These are phyloP conservation scores for Drosophila conformis DNA, from an alignment of 2,888 invertebrate genomes.

Conservation along the genomic window DNA sequence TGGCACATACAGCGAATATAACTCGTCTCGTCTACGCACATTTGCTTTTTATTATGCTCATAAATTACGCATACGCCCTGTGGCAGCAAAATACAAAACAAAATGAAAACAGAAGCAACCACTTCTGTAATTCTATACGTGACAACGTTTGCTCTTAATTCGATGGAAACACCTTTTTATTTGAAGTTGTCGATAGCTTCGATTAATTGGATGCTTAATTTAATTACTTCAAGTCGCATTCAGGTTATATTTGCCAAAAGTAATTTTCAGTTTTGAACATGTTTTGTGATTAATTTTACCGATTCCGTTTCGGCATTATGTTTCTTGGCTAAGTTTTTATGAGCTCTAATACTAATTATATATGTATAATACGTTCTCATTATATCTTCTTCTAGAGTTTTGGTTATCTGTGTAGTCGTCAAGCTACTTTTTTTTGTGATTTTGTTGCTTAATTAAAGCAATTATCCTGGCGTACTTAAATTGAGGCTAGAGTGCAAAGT, in stretches of 20 bases:
- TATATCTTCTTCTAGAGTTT: constrained; percentile 12
- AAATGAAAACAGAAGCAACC: background rate
- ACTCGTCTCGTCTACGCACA: constrained; percentile 1
- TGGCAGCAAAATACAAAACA: constrained; percentile 17
- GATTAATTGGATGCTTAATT: constrained; percentile 42
- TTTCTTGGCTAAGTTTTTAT: constrained; percentile 49
- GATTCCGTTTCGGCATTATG: constrained; percentile 28
- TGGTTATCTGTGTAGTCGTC: background rate
- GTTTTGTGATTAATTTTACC: constrained; percentile 22
- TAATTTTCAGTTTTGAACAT: constrained; percentile 65
- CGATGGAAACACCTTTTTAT: constrained; percentile 19
- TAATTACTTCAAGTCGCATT: constrained; percentile 57
- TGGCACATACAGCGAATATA: background rate
- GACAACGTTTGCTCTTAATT: constrained; percentile 11
- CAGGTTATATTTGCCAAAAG: constrained; percentile 42
- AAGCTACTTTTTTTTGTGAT: constrained; percentile 45
- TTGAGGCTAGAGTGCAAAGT: constrained; percentile 67
- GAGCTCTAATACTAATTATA: constrained; percentile 59
- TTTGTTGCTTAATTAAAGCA: constrained; percentile 75
- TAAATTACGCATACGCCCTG: constrained; percentile 68
- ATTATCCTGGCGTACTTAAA: constrained; percentile 69
- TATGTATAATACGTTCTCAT: constrained; percentile 41
- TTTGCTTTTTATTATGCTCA: constrained; percentile 25
- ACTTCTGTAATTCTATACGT: constrained; percentile 12
- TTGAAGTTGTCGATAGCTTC: constrained; percentile 9